These are phyloP conservation scores for Crypturellus undulatus DNA, from an alignment of 2,113 vertebrate species.

Conservation along the genomic window DNA sequence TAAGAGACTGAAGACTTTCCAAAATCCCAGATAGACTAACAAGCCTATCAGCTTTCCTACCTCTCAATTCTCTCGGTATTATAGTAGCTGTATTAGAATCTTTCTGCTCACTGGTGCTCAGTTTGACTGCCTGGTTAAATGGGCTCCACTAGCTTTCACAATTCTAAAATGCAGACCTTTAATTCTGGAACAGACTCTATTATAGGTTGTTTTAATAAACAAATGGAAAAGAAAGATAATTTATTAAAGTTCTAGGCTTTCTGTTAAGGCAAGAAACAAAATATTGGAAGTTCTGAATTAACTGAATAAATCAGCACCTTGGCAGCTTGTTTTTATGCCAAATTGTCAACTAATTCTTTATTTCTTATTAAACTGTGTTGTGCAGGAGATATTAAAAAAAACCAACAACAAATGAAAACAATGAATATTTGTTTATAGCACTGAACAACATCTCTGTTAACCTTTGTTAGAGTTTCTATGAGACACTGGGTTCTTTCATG, in stretches of 20 bases:
- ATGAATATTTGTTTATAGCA: background rate
- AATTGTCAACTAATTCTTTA: background rate
- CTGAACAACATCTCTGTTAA: background rate
- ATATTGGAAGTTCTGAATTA: background rate
- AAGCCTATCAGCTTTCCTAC: background rate
- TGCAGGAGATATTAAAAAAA: background rate
- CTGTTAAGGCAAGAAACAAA: background rate
- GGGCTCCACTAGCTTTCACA: background rate
- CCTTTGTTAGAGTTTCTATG: background rate
- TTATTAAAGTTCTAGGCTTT: background rate
- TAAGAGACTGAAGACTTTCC: background rate
- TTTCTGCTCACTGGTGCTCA: background rate
- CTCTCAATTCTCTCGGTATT: background rate
- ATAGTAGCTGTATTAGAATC: background rate
- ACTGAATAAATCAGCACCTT: background rate
- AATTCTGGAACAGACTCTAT: background rate
- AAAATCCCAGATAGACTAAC: background rate
- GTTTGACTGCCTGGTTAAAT: background rate
- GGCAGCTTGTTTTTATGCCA: background rate
- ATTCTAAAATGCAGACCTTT: background rate
- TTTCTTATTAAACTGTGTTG: background rate
- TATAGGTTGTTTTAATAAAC: background rate
- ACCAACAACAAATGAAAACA: background rate
- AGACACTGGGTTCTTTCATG: background rate
- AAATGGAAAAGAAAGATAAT: background rate